Base-by-base conservation (phyloP, 2,888 invertebrate species). In the Tiphia femorata region DNA sequence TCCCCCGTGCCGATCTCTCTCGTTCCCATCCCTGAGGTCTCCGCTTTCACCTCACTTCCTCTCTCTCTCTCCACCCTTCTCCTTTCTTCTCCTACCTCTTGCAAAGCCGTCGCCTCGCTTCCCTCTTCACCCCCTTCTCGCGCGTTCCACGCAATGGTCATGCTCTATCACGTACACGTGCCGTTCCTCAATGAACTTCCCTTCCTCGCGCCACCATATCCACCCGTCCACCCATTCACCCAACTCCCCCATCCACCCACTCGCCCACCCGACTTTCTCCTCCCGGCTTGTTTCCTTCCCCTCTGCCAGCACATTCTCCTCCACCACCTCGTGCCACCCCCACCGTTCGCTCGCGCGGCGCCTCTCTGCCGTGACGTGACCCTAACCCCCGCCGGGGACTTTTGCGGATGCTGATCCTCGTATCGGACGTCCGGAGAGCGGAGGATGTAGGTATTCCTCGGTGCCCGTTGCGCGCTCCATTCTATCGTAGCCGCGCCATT, bases 171-270 rank as follows among this genome's bases (percentile, higher is more conserved):
- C 60, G 49, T 64, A 66, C 79, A 76, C 78, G 78, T 78, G 76
- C 74, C 76, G 69, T 73, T 79, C 70, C 75, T 79, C 76, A 80
- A 80, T 80, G 79, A 79, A 80, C 65, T 60, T 67, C 55, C 62
- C 53, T 58, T 57, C 60, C 64, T 53, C 60, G 44, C 46, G 21
- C 50, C 43, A 58, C 53, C n/a, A n/a, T n/a, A n/a, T n/a, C 58
- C 57, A 44, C 30, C 43, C 41, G 46, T 17, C 41, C 25, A 48
- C 48, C 49, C 25, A 33, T n/a, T n/a, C 57, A 25, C 38, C 48
- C 42, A 42, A 58, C 53, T 58, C 57, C 48, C 30, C 43, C 41
- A 46, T 17, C 41, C 25, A 48, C 48, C 49, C 25, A 33, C n/a
- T n/a, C 57, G 27, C 38, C 48, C 42, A 27, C 30, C 12, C 21